Evolutionary conservation across 2,888 invertebrate genomes (phyloP).

Genomic region (Pelosia muscerda): DNA sequence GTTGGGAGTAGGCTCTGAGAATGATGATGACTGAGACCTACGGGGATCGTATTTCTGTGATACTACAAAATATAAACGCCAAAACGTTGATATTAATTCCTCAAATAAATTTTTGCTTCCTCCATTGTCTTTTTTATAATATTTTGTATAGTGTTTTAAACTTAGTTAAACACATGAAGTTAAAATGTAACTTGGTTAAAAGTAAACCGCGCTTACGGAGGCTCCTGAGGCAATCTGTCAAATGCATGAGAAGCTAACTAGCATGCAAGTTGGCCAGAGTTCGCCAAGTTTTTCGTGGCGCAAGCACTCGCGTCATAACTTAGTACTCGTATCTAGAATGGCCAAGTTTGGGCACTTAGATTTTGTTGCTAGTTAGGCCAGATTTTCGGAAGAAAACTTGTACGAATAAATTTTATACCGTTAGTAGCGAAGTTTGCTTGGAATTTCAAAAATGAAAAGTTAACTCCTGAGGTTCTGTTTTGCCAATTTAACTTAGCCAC

Average conservation of each 20-base stretch:
- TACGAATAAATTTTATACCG: neutral
- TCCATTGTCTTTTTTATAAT: too few species aligned
- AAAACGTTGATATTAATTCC: too few species aligned
- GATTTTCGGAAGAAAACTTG: conserved; percentile 25
- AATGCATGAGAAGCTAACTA: conserved; percentile 37
- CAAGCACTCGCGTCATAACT: conserved; percentile 50
- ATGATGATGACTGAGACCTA: too few species aligned
- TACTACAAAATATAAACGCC: too few species aligned
- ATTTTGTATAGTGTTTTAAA: conserved; percentile 4
- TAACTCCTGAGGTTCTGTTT: neutral
- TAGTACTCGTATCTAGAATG: conserved; percentile 36
- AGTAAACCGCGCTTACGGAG: conserved; percentile 10
- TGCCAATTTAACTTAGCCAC: neutral
- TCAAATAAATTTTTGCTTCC: too few species aligned
- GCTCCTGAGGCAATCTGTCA: conserved; percentile 15
- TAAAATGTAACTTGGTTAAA: conserved; percentile 22
- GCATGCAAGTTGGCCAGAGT: conserved; percentile 37
- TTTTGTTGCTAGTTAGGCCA: conserved; percentile 42
- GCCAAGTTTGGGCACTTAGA: conserved; percentile 37
- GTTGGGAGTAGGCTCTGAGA: too few species aligned
- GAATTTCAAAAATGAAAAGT: neutral
- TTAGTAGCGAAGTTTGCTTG: neutral
- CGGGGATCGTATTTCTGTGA: too few species aligned
- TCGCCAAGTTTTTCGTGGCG: conserved; percentile 47
- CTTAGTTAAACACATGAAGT: conserved; percentile 4